phyloP scores from a whole-genome alignment of 2,888 invertebrate species.

The Lasioglossum morio region DNA sequence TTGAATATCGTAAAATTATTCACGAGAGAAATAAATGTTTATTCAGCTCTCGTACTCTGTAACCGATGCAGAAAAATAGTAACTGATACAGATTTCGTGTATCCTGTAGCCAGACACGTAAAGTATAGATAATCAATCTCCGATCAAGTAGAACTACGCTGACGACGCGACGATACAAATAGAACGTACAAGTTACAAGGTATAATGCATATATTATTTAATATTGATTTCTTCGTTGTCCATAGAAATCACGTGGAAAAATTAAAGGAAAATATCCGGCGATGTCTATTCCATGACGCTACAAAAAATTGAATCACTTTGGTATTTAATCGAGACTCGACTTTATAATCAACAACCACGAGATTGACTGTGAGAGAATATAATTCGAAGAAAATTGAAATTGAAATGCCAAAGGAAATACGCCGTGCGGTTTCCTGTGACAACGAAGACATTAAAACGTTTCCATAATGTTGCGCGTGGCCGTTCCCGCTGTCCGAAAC shows the following conservation, averaged over 20 bases:
- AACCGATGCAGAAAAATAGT: no score
- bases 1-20: no score
- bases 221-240: neutral
- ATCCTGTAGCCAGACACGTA: neutral
- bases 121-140: neutral
- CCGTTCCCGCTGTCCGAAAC: neutral
- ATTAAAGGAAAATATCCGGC: neutral
- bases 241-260: neutral
- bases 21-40: neutral
- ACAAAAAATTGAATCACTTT: neutral
- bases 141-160: neutral
- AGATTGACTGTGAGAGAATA: neutral
- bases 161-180: neutral
- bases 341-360: neutral
- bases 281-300: neutral
- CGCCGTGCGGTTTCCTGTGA: neutral
- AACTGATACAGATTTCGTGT: no score
- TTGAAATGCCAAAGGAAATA: neutral
- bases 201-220: neutral
- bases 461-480: neutral
- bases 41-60: no score
- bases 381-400: neutral
- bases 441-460: neutral
- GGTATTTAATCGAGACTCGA: neutral
- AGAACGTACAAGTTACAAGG: neutral